Percentiles rank a stretch among this genome's conserved stretches.
phyloP scores from a whole-genome alignment of 1,140 invertebrate genomes.

The Drosophila truncata region DNA sequence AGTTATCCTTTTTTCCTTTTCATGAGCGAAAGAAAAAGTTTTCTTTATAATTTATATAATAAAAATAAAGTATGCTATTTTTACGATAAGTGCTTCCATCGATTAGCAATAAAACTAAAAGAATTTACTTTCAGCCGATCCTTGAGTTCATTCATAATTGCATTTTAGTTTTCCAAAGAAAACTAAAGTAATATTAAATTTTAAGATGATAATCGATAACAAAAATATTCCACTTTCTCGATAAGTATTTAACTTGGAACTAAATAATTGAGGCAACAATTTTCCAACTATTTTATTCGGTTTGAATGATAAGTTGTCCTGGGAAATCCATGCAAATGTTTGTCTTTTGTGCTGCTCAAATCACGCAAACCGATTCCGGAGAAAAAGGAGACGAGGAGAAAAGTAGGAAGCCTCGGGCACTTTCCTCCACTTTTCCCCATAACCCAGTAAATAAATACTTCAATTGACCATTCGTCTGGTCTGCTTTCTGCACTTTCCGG shows the following conservation, averaged over 20 bases:
- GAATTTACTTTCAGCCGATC: neutral
- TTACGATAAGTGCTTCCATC: neutral
- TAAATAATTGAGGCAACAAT: neutral
- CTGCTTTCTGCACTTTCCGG: conserved; percentile 32
- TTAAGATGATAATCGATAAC: neutral
- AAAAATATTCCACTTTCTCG: neutral
- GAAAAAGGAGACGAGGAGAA: neutral
- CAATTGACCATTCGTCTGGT: conserved; percentile 24
- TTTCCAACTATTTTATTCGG: conserved; percentile 9
- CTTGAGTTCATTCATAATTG: neutral
- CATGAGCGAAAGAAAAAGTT: neutral
- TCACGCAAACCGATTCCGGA: conserved; percentile 9
- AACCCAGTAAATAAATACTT: conserved; percentile 37
- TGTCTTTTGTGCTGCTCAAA: conserved; percentile 18
- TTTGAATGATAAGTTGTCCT: conserved; percentile 11
- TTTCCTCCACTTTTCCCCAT: neutral
- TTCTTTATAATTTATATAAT: neutral
- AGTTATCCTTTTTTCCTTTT: neutral
- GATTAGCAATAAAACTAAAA: neutral
- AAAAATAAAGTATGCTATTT: neutral
- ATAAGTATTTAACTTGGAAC: neutral
- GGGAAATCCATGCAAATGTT: conserved; percentile 10
- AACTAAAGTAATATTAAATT: neutral
- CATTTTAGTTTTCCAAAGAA: neutral
- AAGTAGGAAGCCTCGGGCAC: neutral